phyloP scores from a whole-genome alignment of 2,113 vertebrate species.

The Salvator merianae region DNA sequence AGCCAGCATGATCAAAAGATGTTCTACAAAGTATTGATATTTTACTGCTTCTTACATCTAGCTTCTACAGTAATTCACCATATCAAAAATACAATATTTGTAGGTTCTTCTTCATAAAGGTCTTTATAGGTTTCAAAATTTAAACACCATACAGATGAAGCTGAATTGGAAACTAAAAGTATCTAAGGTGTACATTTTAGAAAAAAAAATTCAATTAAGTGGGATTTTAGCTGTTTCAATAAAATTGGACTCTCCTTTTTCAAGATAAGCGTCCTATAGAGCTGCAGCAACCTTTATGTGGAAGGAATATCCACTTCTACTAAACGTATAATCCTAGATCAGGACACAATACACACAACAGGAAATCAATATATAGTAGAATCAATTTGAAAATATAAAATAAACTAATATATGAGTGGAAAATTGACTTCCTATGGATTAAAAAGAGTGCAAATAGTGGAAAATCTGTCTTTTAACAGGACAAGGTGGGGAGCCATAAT shows the following conservation, averaged over 20 bases:
- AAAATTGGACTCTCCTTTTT: slow-evolving; percentile 91
- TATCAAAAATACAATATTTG: slow-evolving; percentile 85
- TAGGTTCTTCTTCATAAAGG: slow-evolving; percentile 88
- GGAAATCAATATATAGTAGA: slow-evolving; percentile 93
- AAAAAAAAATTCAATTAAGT: slow-evolving; percentile 99
- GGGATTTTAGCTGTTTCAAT: slow-evolving; percentile 99
- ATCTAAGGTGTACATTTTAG: slow-evolving; percentile 94
- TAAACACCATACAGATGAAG: slow-evolving; percentile 86
- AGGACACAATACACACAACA: slow-evolving; percentile 89
- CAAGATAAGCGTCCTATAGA: slow-evolving; percentile 91
- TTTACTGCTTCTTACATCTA: slow-evolving; percentile 66
- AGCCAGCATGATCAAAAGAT: slow-evolving; percentile 62
- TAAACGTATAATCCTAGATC: slow-evolving; percentile 95
- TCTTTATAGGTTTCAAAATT: slow-evolving; percentile 89
- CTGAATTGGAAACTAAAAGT: slow-evolving; percentile 96
- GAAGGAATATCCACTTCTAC: slow-evolving; percentile 87
- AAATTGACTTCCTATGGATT: slow-evolving; percentile 94
- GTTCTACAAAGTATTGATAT: slow-evolving; percentile 64
- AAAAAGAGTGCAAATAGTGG: slow-evolving; percentile 79
- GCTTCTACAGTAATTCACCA: slow-evolving; percentile 60
- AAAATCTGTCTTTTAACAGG: slow-evolving; percentile 71
- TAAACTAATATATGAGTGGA: slow-evolving; percentile 85
- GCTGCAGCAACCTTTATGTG: slow-evolving; percentile 85
- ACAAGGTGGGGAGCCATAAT: slow-evolving; percentile 69
- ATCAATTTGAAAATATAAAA: slow-evolving; percentile 98